Evolutionary conservation across 2,888 invertebrate species (phyloP).

Genomic region (Linnaemya vulpina): DNA sequence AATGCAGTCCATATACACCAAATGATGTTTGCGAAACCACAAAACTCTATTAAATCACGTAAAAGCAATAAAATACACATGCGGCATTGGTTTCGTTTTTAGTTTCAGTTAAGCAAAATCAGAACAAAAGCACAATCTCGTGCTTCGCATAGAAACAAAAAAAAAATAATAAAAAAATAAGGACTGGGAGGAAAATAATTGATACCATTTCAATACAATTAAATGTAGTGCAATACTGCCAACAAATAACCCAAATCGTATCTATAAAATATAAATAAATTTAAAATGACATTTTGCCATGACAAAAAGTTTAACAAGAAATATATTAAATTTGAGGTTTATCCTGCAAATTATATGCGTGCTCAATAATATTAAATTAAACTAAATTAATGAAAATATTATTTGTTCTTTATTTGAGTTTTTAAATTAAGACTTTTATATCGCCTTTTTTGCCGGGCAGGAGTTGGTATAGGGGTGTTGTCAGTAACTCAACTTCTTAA

Average conservation of each 20-base stretch:
- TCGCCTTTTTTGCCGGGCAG: no score
- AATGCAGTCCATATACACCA: conserved; percentile 40
- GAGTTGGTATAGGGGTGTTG: no score
- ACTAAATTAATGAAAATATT: no score
- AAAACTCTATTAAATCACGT: conserved; percentile 73
- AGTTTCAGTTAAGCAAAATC: conserved; percentile 60
- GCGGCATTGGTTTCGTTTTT: conserved; percentile 68
- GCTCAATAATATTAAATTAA: no score
- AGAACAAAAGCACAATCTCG: conserved; percentile 44
- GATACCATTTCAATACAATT: conserved; percentile 26
- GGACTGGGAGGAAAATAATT: neutral
- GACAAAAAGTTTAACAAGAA: neutral
- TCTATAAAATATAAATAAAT: conserved; percentile 38
- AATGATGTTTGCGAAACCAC: conserved; percentile 71
- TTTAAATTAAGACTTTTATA: no score
- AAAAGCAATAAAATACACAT: conserved; percentile 69
- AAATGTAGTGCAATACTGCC: conserved; percentile 17
- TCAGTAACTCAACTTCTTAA: no score
- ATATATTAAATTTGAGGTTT: neutral
- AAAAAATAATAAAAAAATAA: neutral
- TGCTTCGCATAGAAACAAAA: conserved; percentile 1
- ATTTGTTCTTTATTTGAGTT: no score
- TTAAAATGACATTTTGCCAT: neutral
- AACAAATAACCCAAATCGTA: conserved; percentile 38
- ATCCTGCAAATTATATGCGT: neutral